Conservation (phyloP, 2,113 vertebrate genomes). For the Anarhynchus alexandrinus region DNA sequence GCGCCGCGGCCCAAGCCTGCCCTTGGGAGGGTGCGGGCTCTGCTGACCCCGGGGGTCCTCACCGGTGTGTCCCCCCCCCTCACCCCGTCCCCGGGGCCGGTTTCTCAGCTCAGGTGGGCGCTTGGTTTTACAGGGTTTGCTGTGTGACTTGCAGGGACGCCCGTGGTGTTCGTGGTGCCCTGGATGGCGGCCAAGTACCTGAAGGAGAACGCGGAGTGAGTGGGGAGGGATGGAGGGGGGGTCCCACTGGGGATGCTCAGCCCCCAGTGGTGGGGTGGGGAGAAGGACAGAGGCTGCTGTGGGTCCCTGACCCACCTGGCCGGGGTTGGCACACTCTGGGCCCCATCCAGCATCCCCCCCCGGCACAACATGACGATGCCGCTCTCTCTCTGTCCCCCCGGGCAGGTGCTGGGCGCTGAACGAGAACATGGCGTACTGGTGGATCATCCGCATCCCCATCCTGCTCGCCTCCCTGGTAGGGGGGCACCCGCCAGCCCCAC, state of each 20-base stretch:
- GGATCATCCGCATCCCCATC: constrained; percentile 85
- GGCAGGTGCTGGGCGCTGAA: constrained; percentile 84
- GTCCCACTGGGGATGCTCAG: neutral
- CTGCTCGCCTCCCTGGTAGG: constrained; percentile 80
- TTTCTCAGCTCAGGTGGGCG: neutral
- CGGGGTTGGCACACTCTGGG: neutral
- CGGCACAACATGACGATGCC: neutral
- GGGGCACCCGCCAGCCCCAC: neutral
- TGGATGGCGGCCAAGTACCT: constrained; percentile 78
- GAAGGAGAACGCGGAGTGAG: constrained; percentile 84
- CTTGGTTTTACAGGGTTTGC: constrained; percentile 50
- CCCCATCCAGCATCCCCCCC: neutral
- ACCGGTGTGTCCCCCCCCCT: fast-evolving
- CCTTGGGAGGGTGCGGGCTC: fast-evolving
- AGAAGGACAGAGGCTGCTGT: neutral
- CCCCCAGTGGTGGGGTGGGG: neutral
- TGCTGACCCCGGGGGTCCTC: neutral
- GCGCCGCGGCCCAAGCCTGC: too few species aligned
- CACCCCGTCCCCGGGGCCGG: fast-evolving
- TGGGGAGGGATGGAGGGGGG: neutral
- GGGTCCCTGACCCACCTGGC: neutral
- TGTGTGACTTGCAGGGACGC: constrained; percentile 73
- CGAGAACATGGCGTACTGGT: constrained; percentile 86
- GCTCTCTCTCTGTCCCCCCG: neutral
- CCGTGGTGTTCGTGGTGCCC: constrained; percentile 79